Evolutionary conservation across 2,113 vertebrate genomes (phyloP).

Genomic region (Scophthalmus maximus): DNA sequence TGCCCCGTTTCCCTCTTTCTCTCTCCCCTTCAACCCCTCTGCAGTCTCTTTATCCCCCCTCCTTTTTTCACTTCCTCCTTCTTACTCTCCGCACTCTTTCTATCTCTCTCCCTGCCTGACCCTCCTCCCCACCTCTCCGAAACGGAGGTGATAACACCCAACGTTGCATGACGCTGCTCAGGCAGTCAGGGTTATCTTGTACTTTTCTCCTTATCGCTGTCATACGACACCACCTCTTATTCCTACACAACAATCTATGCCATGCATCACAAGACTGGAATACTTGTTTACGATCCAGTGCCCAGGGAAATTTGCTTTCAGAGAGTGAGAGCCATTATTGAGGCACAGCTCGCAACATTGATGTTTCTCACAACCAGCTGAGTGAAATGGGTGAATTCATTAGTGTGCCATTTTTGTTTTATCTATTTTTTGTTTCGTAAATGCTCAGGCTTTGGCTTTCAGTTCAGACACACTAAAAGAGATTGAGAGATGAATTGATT

Average conservation of each 20-base stretch:
- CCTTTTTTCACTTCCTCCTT: background rate
- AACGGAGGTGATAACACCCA: constrained; percentile 62
- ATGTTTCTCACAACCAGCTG: constrained; percentile 37
- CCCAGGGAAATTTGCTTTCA: constrained; percentile 57
- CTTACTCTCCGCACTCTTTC: background rate
- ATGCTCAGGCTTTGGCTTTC: background rate
- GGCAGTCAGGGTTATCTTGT: constrained; percentile 77
- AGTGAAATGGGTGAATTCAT: constrained; percentile 38
- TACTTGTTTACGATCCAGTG: constrained; percentile 55
- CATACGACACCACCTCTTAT: constrained; percentile 74
- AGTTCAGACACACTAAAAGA: constrained; percentile 21
- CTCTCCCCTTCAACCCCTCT: background rate
- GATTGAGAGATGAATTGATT: constrained; percentile 28
- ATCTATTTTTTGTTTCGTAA: background rate
- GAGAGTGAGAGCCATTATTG: constrained; percentile 15
- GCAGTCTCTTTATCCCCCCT: background rate
- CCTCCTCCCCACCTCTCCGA: constrained; percentile 28
- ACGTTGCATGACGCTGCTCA: constrained; percentile 37
- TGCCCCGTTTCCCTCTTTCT: background rate
- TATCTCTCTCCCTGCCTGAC: background rate
- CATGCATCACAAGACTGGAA: constrained; percentile 25
- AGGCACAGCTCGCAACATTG: constrained; percentile 19
- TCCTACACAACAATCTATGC: constrained; percentile 45
- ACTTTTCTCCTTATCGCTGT: constrained; percentile 69
- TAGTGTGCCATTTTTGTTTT: constrained; percentile 10